Conservation (phyloP, 2,888 invertebrate species). For the Osedax frankpressi region DNA sequence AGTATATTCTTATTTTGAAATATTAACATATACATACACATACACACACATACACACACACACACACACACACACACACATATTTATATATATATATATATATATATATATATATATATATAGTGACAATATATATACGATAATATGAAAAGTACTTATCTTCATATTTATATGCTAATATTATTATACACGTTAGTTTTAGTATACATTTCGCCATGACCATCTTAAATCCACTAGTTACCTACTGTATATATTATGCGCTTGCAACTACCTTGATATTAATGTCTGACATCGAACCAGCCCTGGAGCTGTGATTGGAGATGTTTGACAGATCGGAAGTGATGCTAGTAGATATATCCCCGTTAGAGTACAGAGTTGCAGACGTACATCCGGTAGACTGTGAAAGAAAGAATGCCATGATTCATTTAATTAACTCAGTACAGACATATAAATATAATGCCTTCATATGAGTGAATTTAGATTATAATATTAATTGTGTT, state of each 20-base stretch:
- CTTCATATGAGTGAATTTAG: too few relatives aligned
- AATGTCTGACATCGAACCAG: conserved; percentile 10
- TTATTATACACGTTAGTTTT: too few relatives aligned
- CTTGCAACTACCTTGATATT: conserved; percentile 15
- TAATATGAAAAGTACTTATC: background rate
- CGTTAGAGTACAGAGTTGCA: background rate
- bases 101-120: background rate
- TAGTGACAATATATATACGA: background rate
- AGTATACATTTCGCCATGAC: too few relatives aligned
- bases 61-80: background rate
- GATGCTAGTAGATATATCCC: conserved; percentile 10
- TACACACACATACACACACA: background rate
- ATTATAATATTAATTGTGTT: too few relatives aligned
- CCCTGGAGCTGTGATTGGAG: conserved; percentile 14
- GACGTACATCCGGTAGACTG: background rate
- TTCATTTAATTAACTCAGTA: too few relatives aligned
- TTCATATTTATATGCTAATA: too few relatives aligned
- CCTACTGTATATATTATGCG: too few relatives aligned
- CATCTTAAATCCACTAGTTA: too few relatives aligned
- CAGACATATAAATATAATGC: too few relatives aligned
- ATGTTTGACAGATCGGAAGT: conserved; percentile 20
- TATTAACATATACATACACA: background rate
- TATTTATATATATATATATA: background rate
- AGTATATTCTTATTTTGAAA: too few relatives aligned
- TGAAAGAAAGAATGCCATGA: too few relatives aligned